A percentile compares a stretch with the other conserved stretches of the same genome.
Conservation (phyloP, 2,113 vertebrate species). For the human (Homo sapiens) region DNA sequence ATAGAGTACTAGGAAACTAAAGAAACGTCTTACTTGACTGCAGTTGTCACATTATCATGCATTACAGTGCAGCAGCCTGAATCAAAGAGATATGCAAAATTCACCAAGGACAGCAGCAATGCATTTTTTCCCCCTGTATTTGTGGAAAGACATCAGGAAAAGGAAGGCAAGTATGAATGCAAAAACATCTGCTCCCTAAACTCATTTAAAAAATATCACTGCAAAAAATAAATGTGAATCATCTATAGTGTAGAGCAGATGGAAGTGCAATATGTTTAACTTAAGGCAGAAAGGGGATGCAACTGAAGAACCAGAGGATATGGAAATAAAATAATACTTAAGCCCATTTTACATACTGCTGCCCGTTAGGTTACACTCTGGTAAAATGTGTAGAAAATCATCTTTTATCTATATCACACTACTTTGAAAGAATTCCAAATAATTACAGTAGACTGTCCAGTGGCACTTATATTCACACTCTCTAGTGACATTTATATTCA, state of each 20-base stretch:
- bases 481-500: neutral
- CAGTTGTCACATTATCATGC: slow-evolving; percentile 49
- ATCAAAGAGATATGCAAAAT: slow-evolving; percentile 47
- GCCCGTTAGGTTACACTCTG: slow-evolving; percentile 6
- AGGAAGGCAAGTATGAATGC: neutral
- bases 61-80: slow-evolving; percentile 31
- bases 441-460: slow-evolving; percentile 8
- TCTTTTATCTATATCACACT: slow-evolving; percentile 13
- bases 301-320: slow-evolving; percentile 25
- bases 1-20: neutral
- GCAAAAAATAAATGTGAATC: slow-evolving; percentile 53
- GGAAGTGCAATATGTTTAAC: slow-evolving; percentile 55
- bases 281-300: neutral
- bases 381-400: slow-evolving; percentile 13
- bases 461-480: neutral
- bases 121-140: neutral
- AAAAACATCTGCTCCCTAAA: slow-evolving; percentile 64
- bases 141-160: slow-evolving; percentile 20
- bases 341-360: slow-evolving; percentile 29
- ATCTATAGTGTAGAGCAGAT: slow-evolving; percentile 58
- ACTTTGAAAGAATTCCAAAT: slow-evolving; percentile 40
- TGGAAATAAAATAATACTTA: neutral
- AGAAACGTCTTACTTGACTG: neutral
- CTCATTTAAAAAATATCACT: slow-evolving; percentile 40
- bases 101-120: slow-evolving; percentile 44